phyloP scores from a whole-genome alignment of 2,888 invertebrate genomes.

The Endomychus coccineus region DNA sequence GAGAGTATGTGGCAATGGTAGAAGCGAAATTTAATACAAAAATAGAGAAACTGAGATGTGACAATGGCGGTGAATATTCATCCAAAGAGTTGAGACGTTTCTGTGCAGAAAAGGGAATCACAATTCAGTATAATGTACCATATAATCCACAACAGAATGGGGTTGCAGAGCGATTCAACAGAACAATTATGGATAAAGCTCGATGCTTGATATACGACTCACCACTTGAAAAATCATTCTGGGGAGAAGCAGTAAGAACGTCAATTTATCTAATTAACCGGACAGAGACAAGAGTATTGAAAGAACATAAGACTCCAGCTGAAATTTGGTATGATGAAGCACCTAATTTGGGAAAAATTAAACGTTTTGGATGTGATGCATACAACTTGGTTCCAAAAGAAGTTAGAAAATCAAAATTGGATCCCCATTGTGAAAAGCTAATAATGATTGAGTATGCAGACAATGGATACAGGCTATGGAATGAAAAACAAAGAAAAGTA shows the following conservation, averaged over 20 bases:
- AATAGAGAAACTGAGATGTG: conserved; percentile 22
- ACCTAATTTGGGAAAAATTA: conserved; percentile 12
- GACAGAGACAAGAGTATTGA: conserved; percentile 4
- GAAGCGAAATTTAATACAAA: conserved; percentile 15
- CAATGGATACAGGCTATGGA: conserved; percentile 21
- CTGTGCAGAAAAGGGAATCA: conserved; percentile 17
- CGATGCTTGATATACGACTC: conserved; percentile 6
- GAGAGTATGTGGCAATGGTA: conserved; percentile 18
- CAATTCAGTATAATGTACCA: conserved; percentile 16
- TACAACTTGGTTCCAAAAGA: conserved; percentile 14
- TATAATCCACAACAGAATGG: conserved; percentile 15
- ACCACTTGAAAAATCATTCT: conserved; percentile 5
- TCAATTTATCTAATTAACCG: conserved; percentile 9
- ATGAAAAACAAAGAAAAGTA: conserved; percentile 2
- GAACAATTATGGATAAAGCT: conserved; percentile 19
- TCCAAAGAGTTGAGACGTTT: conserved; percentile 18
- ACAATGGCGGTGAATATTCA: conserved; percentile 27
- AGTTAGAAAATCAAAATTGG: conserved; percentile 12
- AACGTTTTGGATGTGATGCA: conserved; percentile 13
- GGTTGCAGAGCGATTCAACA: conserved; percentile 15
- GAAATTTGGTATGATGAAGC: conserved; percentile 11
- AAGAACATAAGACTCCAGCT: conserved; percentile 7
- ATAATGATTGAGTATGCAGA: conserved; percentile 17
- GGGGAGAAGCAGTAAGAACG: conserved; percentile 11
- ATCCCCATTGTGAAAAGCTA: conserved; percentile 13